Percentiles rank a stretch among this genome's conserved stretches.
phyloP scores from a whole-genome alignment of 2,797 vertebrate species.

The Botia kubotai region DNA sequence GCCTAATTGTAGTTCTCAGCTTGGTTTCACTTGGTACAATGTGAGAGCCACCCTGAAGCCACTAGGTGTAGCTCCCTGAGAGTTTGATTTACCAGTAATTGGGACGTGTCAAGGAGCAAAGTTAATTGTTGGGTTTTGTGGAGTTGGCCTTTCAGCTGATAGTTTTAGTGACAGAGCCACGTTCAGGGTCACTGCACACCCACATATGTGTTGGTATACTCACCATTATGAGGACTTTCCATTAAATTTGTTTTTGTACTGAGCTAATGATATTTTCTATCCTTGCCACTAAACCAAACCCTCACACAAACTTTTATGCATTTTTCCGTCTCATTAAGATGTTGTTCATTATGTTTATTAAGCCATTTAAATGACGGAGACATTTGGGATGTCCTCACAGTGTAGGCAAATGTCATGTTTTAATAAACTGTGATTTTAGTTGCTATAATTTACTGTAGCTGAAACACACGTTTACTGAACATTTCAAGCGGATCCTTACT shows the following conservation, averaged over 20 bases:
- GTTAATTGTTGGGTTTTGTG: slow-evolving; percentile 38
- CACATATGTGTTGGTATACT: neutral
- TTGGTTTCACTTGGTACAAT: slow-evolving; percentile 23
- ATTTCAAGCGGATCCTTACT: slow-evolving; percentile 28
- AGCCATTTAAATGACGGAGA: neutral
- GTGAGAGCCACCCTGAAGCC: slow-evolving; percentile 22
- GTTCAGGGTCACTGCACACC: neutral
- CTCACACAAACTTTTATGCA: neutral
- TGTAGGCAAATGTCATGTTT: neutral
- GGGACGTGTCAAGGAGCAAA: slow-evolving; percentile 13
- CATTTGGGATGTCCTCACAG: neutral
- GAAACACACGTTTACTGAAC: slow-evolving; percentile 18
- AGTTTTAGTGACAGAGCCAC: slow-evolving; percentile 19
- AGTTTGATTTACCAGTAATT: slow-evolving; percentile 38
- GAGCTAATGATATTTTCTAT: neutral
- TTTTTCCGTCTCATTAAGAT: neutral
- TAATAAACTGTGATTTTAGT: no score
- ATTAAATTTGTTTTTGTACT: neutral
- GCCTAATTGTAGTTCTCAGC: slow-evolving; percentile 37
- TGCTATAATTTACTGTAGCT: neutral
- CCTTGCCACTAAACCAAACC: neutral
- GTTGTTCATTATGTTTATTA: neutral
- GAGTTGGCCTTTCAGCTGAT: slow-evolving; percentile 30
- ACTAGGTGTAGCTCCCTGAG: slow-evolving; percentile 15
- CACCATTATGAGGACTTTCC: neutral